Base-by-base conservation (phyloP, 2,888 invertebrate species). In the Limnephilus lunatus region DNA sequence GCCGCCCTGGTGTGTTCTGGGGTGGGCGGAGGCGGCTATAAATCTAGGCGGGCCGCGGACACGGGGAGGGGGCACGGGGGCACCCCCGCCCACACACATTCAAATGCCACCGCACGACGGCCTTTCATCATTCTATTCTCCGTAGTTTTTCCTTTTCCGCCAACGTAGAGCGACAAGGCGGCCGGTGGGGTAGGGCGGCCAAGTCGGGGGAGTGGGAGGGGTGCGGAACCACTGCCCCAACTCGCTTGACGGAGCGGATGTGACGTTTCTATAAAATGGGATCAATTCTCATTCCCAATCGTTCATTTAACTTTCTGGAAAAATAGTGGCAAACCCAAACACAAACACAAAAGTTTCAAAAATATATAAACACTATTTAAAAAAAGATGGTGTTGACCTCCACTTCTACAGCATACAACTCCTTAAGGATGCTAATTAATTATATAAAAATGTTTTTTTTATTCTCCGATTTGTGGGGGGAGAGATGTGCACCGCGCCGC, bases 51-150 rank as follows among this genome's bases (percentile, higher is more conserved):
- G 93, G 91, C 92, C 90, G 90, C 86, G 92, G 93, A 92, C 92
- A 92, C 91, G 90, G 94, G 94, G 95, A 0, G 94, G 95, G 94
- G 94, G 95, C 94, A 95, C 94, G 95, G 94, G 95, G 95, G 94
- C 91, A 87, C 94, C 94, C 94, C 94, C 94, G 94, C 94, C 93
- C 93, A 93, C 93, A 93, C 92, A 94, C 94, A 93, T 93, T 93
- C 93, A 93, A 93, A 93, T 93, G 93, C 93, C 92, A 93, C 93
- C 93, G 92, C 93, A 93, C 93, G 93, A 92, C 92, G 92, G 92
- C 94, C 92, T 93, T 93, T 91, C 94, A 93, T 94, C 93, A 92
- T 93, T 94, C 93, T 93, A 93, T 94, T 94, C 94, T 94, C 93
- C 94, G 92, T 94, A 94, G 94, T 93, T 94, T 94, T 94, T 94